Percentiles rank a stretch among this genome's conserved stretches.
phyloP scores from a whole-genome alignment of 53 echinoderm and acorn worm genomes.

The Patiria pectinifera region DNA sequence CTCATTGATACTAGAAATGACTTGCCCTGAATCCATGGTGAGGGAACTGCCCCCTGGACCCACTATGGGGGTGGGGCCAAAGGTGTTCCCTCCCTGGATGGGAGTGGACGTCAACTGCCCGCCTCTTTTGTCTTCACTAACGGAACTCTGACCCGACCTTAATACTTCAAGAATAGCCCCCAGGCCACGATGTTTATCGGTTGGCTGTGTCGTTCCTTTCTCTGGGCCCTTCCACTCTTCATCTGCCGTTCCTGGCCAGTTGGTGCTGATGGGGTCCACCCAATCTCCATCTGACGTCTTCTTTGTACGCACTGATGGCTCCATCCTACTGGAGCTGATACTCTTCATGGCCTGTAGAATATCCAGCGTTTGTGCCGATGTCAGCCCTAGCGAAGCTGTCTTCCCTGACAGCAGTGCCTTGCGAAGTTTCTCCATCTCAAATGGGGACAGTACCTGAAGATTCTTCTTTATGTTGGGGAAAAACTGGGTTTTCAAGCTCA shows the following conservation, averaged over 20 bases:
- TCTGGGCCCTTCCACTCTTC: not conserved
- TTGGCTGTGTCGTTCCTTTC: not conserved
- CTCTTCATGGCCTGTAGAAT: conserved; percentile 45
- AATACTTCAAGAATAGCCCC: conserved; percentile 4
- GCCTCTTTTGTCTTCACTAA: not conserved
- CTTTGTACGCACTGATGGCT: too few species aligned
- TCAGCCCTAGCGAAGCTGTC: conserved; percentile 24
- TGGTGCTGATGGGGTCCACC: conserved; percentile 34
- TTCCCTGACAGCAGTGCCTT: conserved; percentile 47
- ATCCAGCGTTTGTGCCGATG: conserved; percentile 46
- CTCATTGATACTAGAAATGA: conserved; percentile 7
- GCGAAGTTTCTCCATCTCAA: conserved; percentile 12
- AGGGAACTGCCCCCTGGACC: not conserved
- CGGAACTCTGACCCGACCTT: not conserved
- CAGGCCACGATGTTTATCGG: not conserved
- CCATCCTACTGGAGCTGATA: not conserved
- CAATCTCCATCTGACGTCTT: not conserved
- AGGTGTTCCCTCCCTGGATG: not conserved
- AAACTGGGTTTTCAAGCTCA: not conserved
- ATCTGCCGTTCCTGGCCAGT: conserved; percentile 43
- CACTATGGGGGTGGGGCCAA: not conserved
- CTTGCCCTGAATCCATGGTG: not conserved
- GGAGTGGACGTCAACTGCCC: not conserved
- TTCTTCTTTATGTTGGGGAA: conserved; percentile 17
- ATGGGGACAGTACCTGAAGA: not conserved